Evolutionary conservation across 2,797 vertebrate genomes (phyloP).

Genomic region (Myiotriccus ornatus): DNA sequence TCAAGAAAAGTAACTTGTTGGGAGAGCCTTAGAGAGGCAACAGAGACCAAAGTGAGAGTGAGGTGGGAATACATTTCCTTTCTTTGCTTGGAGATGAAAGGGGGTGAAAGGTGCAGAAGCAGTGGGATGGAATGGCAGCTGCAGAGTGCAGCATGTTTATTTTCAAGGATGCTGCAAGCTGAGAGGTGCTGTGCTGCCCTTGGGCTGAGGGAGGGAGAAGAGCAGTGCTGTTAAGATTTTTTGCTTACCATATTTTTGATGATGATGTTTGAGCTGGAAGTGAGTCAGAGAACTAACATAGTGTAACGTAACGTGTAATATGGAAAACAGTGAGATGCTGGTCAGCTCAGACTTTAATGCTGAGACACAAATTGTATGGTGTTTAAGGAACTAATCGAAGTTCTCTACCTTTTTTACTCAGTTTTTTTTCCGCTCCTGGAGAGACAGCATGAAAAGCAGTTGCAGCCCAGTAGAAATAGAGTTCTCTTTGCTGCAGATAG

Average conservation of each 20-base stretch:
- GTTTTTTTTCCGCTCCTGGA: neutral
- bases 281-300: neutral
- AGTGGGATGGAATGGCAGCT: neutral
- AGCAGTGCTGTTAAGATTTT: neutral
- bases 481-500: neutral
- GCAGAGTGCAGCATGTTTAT: neutral
- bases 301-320: neutral
- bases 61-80: neutral
- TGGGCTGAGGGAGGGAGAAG: neutral
- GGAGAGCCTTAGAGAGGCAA: neutral
- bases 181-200: accelerated
- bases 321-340: accelerated
- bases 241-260: neutral
- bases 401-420: neutral
- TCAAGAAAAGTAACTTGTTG: neutral
- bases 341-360: neutral
- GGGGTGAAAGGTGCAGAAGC: neutral
- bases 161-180: neutral
- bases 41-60: neutral
- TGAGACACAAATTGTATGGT: neutral
- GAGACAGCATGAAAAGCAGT: neutral
- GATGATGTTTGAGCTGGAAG: neutral
- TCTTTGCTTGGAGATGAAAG: neutral
- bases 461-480: neutral
- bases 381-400: neutral